Evolutionary conservation across 2,113 vertebrate species (phyloP).

Genomic region (Alouatta palliata): DNA sequence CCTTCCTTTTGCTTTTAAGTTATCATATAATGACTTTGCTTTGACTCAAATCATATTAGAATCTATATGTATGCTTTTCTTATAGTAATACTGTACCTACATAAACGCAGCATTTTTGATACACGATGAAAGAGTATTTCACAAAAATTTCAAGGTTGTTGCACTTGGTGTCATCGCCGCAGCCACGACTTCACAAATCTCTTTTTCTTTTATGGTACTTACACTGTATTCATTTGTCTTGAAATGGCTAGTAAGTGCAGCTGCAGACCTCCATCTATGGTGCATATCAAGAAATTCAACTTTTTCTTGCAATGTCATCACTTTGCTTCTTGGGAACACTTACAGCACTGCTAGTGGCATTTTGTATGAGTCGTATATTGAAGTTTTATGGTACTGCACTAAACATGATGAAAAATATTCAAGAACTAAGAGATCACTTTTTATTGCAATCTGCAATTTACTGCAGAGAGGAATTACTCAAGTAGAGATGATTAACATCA

Average conservation of each 20-base stretch:
- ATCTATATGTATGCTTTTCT: background rate
- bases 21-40: background rate
- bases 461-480: no score
- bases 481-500: no score
- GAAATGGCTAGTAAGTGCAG: background rate
- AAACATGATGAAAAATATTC: no score
- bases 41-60: background rate
- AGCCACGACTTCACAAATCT: background rate
- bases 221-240: background rate
- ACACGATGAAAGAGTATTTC: background rate
- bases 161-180: background rate
- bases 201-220: background rate
- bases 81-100: background rate
- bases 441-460: no score
- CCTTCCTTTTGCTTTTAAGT: background rate
- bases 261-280: background rate
- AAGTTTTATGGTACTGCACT: no score
- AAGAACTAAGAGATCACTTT: no score
- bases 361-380: no score
- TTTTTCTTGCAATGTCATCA: background rate
- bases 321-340: no score
- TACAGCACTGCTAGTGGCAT: no score
- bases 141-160: background rate
- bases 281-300: background rate
- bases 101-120: background rate